Evolutionary conservation across 2,113 vertebrate genomes (phyloP).

Genomic region (Cyanoramphus novaezelandiae): DNA sequence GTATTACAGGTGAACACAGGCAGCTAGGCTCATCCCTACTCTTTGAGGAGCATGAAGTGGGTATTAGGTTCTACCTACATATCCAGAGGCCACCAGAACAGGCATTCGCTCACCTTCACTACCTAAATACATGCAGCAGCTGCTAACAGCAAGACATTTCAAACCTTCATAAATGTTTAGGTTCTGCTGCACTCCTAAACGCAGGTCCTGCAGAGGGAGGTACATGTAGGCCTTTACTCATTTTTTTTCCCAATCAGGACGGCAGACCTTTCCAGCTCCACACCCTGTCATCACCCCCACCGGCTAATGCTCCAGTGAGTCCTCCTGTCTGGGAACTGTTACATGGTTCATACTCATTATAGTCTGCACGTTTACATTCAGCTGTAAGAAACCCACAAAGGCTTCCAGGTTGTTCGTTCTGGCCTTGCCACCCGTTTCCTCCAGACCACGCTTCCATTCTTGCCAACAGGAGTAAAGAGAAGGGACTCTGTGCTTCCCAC

Average conservation of each 20-base stretch:
- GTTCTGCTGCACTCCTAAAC: not conserved
- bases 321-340: not conserved
- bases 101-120: not conserved
- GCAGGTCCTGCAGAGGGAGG: not conserved
- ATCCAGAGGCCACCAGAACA: not conserved
- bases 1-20: not conserved
- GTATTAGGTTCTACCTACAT: not conserved
- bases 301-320: fast-evolving
- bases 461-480: fast-evolving
- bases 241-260: not conserved
- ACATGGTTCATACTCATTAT: fast-evolving
- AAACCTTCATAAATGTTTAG: not conserved
- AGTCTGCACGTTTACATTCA: fast-evolving
- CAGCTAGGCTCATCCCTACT: not conserved
- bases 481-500: not conserved
- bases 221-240: not conserved
- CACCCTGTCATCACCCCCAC: not conserved
- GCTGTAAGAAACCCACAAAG: not conserved
- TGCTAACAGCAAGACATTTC: not conserved
- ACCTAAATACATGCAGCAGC: not conserved
- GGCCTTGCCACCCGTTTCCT: not conserved
- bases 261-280: not conserved
- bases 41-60: not conserved
- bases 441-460: not conserved
- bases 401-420: not conserved